These are phyloP conservation scores for Neoarius graeffei DNA, from an alignment of 2,113 vertebrate species.

Conservation along the genomic window DNA sequence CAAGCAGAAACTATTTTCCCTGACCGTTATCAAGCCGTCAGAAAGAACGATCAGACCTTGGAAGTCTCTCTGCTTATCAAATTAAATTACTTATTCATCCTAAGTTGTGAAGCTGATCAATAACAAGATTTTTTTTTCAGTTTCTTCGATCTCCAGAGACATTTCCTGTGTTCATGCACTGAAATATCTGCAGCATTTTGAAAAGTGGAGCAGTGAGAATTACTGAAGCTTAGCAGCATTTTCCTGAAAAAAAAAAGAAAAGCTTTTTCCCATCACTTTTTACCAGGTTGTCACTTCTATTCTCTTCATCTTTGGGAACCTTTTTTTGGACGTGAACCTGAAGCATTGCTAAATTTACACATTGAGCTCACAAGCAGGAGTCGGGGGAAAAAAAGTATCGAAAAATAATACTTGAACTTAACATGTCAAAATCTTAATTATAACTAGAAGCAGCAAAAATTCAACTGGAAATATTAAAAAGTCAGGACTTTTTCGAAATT, in stretches of 20 bases:
- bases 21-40: background rate
- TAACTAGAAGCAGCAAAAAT: background rate
- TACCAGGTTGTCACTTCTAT: background rate
- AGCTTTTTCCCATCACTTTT: background rate
- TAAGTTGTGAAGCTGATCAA: background rate
- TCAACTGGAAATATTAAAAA: background rate
- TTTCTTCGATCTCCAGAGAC: conserved; percentile 18
- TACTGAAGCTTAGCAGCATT: background rate
- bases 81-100: background rate
- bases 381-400: background rate
- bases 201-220: background rate
- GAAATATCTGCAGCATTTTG: background rate
- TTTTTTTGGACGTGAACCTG: too few species aligned
- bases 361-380: background rate
- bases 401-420: background rate
- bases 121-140: background rate
- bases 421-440: background rate
- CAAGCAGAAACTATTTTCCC: conserved; percentile 18
- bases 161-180: background rate
- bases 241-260: background rate
- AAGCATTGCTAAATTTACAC: background rate
- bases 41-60: background rate
- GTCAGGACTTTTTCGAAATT: background rate
- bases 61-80: background rate
- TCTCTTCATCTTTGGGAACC: too few species aligned